Conservation (phyloP, 2,113 vertebrate species). For the Ochotona curzoniae region DNA sequence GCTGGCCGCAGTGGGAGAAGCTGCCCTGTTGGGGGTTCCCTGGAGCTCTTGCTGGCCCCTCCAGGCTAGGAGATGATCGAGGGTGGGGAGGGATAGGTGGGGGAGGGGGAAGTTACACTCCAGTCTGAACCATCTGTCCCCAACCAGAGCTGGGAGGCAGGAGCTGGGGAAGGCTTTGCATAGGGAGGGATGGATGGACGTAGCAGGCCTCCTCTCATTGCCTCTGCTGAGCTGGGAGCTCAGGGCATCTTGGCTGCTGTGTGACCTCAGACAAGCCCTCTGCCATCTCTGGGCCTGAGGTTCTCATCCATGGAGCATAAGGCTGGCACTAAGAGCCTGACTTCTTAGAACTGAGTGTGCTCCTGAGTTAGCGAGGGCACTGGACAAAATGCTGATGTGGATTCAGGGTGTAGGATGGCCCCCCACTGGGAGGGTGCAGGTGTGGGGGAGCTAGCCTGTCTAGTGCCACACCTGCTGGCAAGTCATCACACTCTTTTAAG, state of each 20-base stretch:
- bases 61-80: conserved; percentile 34
- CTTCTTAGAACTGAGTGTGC: not conserved
- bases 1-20: conserved; percentile 54
- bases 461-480: not conserved
- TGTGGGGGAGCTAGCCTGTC: not conserved
- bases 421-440: not conserved
- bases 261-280: not conserved
- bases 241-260: not conserved
- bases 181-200: not conserved
- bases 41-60: conserved; percentile 37
- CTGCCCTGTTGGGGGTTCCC: conserved; percentile 64
- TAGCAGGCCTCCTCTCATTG: not conserved
- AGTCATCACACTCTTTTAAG: not conserved
- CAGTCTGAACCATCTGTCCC: conserved; percentile 77
- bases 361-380: rapidly evolving
- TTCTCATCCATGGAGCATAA: not conserved
- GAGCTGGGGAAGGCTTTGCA: not conserved
- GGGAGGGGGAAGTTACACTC: conserved; percentile 28
- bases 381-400: not conserved
- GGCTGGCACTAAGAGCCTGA: too few relatives aligned
- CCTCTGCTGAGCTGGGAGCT: not conserved
- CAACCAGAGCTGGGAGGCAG: conserved; percentile 48
- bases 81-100: too few relatives aligned
- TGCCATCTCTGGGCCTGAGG: conserved; percentile 11
- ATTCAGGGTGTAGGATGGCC: not conserved